Base-by-base conservation (phyloP, 2,888 invertebrate species). In the Drosophila yooni region DNA sequence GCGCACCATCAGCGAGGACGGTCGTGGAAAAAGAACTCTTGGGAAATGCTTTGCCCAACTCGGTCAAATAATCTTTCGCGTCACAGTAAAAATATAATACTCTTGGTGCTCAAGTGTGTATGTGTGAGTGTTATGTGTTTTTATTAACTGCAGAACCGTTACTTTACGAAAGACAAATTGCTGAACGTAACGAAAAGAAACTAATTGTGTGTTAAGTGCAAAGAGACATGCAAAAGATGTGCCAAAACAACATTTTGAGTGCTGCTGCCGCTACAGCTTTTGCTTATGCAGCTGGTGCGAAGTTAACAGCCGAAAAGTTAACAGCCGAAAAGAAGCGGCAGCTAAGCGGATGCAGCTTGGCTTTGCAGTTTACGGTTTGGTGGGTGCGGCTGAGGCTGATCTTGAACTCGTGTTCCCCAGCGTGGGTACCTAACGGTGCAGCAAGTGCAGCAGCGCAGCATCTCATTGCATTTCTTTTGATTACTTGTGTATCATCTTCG, bases 1-100 rank as follows among this genome's bases (percentile, higher is more conserved):
- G 90, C 91, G 89, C 89, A 84, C 91, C 90, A 83, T 91, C 87
- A 79, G 62, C 83, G 89, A 80, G 73, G 83, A 89, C 86, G 91
- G 92, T 92, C 90, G 91, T 88, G 78, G 50, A 59, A 52, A 65
- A 66, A 63, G 52, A 81, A 70, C 72, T 69, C 61, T 67, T 27
- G 25, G 57, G 70, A 18, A 56, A 27, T 63, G 59, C 58, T 11
- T 60, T 46, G 25, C 21, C 61, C 29, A 40, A 18, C 54, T 65
- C 59, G 62, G 50, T 60, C 36, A 75, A 66, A 60, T 60, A 67
- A 74, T 74, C 56, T 52, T 54, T 61, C 79, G 76, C 53, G 52
- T 40, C 62, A 48, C 61, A 50, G 69, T 68, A 61, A 67, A 73
- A 73, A 68, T 72, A 65, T 64, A 15, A 60, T 70, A 48, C 65